Evolutionary conservation across 2,888 invertebrate genomes (phyloP).

Genomic region (Teleogryllus oceanicus): DNA sequence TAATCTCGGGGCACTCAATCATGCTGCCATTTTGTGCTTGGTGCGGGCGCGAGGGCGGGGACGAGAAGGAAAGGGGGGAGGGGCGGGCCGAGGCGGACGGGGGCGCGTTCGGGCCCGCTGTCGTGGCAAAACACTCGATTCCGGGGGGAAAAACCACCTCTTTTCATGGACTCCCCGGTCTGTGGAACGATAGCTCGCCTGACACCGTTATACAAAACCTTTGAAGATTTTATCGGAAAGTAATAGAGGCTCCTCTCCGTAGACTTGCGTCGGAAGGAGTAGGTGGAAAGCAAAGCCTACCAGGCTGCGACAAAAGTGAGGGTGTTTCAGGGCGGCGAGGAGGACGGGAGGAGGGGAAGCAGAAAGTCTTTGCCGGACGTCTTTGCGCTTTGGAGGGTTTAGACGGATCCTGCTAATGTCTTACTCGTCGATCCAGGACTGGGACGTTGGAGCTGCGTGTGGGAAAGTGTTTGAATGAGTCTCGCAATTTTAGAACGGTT

Average conservation of each 20-base stretch:
- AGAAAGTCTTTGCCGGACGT: no score
- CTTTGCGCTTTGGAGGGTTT: no score
- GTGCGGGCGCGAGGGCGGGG: background rate
- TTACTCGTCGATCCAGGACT: no score
- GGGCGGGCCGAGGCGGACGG: background rate
- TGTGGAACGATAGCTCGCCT: conserved; percentile 7
- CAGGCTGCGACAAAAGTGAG: no score
- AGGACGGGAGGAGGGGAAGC: background rate
- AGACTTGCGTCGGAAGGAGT: background rate
- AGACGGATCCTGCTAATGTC: no score
- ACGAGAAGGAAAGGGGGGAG: background rate
- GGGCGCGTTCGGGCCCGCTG: background rate
- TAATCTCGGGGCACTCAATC: conserved; percentile 6
- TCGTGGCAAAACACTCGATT: conserved; percentile 9
- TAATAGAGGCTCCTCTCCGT: background rate
- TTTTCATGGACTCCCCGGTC: background rate
- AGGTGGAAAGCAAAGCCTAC: background rate
- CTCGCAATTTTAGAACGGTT: no score
- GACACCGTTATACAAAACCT: conserved; percentile 3
- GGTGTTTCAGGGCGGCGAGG: background rate
- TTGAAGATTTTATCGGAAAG: conserved; percentile 18
- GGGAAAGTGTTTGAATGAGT: no score
- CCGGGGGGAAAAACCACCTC: background rate
- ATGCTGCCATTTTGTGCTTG: background rate
- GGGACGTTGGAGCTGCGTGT: no score